These are phyloP conservation scores for Chionis minor DNA, from an alignment of 2,113 vertebrate species.

Conservation along the genomic window DNA sequence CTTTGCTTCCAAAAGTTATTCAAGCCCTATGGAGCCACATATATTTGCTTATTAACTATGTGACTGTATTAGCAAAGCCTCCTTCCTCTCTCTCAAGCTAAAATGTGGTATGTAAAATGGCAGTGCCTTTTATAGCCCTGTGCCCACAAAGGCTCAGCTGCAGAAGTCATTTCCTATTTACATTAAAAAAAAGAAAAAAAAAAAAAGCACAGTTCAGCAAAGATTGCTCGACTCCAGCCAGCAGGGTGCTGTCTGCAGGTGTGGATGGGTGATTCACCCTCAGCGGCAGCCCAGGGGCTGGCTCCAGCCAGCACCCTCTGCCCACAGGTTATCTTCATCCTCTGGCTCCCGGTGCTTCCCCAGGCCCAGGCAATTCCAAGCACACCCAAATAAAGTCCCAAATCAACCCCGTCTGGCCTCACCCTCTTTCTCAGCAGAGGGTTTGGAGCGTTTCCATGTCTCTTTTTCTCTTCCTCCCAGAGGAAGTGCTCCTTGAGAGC, in stretches of 20 bases:
- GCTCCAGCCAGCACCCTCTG: not conserved
- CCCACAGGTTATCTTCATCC: conserved; percentile 7
- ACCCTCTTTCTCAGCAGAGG: conserved; percentile 42
- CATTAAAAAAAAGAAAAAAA: not conserved
- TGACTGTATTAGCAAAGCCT: not conserved
- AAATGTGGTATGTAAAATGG: not conserved
- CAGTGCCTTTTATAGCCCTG: not conserved
- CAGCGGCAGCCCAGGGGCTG: not conserved
- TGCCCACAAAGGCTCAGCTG: conserved; percentile 9
- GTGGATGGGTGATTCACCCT: conserved; percentile 12
- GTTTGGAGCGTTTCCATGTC: not conserved
- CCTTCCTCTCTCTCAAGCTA: not conserved
- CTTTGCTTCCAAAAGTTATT: conserved; percentile 40
- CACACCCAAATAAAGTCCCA: conserved; percentile 49
- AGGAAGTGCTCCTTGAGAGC: conserved; percentile 9
- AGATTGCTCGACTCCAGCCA: not conserved
- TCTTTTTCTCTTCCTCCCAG: conserved; percentile 19
- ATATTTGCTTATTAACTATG: conserved; percentile 48
- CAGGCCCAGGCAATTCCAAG: not conserved
- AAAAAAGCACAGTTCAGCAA: not conserved
- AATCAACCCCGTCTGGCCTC: conserved; percentile 42
- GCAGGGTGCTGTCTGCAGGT: conserved; percentile 8
- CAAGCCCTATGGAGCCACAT: conserved; percentile 42
- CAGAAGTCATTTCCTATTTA: conserved; percentile 29
- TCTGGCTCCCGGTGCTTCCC: not conserved